A percentile compares a stretch with the other conserved stretches of the same genome.
These are phyloP conservation scores for Dasypus novemcinctus DNA, from an alignment of 2,113 vertebrate species.

Conservation along the genomic window DNA sequence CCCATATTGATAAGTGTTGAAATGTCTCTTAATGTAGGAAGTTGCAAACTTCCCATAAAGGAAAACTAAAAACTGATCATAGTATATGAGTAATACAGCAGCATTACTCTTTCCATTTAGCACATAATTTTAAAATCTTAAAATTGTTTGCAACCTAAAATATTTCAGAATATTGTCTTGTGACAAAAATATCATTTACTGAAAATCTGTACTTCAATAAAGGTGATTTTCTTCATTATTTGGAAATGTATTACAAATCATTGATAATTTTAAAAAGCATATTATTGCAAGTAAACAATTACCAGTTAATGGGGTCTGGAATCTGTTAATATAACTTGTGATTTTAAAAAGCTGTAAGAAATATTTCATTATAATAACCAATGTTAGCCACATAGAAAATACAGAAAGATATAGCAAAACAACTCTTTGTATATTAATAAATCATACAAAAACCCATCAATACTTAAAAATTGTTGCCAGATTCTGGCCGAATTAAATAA, in stretches of 20 bases:
- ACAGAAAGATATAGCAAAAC: background rate
- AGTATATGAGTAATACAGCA: background rate
- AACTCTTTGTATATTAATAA: background rate
- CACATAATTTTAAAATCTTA: background rate
- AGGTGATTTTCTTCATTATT: background rate
- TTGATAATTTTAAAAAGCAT: background rate
- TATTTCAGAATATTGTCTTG: slow-evolving; percentile 30
- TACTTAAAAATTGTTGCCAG: background rate
- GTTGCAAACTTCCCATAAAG: background rate
- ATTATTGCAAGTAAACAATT: background rate
- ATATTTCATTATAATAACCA: background rate
- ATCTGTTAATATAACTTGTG: background rate
- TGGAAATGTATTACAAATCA: background rate
- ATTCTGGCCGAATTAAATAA: background rate
- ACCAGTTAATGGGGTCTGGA: background rate
- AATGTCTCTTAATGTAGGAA: slow-evolving; percentile 10
- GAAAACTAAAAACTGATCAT: background rate
- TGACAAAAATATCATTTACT: background rate
- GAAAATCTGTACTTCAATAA: slow-evolving; percentile 6
- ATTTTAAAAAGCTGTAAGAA: background rate
- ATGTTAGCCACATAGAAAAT: background rate
- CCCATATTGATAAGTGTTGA: background rate
- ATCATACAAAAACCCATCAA: background rate
- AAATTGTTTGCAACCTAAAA: background rate
- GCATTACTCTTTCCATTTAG: background rate